A percentile compares a stretch with the other conserved stretches of the same genome.
phyloP scores from a whole-genome alignment of 2,113 vertebrate genomes.

The Microtus oregoni region DNA sequence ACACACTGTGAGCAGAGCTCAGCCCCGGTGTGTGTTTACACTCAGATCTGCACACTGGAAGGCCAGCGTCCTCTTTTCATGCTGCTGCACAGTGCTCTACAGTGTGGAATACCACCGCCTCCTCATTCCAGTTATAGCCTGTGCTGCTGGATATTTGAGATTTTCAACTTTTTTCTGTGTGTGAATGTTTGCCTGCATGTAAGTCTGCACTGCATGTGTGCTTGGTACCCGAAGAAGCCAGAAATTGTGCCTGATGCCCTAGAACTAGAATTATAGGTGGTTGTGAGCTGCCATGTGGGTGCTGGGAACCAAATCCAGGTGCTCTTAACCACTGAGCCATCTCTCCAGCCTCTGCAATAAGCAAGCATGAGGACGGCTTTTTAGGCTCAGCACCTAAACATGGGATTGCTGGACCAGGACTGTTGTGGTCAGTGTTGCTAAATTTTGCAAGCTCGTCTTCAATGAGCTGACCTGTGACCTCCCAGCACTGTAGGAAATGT shows the following conservation, averaged over 20 bases:
- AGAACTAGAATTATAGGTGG: not conserved
- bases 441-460: not conserved
- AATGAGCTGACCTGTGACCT: not conserved
- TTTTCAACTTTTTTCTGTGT: not conserved
- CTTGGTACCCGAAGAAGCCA: not conserved
- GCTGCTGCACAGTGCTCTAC: not conserved
- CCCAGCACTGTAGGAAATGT: not conserved
- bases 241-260: not conserved
- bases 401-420: not conserved
- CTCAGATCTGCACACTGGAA: no score
- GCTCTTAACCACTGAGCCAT: not conserved
- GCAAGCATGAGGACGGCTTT: not conserved
- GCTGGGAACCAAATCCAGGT: not conserved
- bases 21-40: no score
- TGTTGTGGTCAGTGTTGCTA: fast-evolving
- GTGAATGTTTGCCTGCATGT: not conserved
- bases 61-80: not conserved
- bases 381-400: not conserved
- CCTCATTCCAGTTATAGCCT: fast-evolving
- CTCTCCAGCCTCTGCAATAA: not conserved
- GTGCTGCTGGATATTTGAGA: not conserved
- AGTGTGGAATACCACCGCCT: fast-evolving
- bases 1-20: no score
- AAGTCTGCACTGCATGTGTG: no score
- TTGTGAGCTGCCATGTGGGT: not conserved